Evolutionary conservation across 2,888 invertebrate species (phyloP).

Genomic region (Dysmachus trigonus): DNA sequence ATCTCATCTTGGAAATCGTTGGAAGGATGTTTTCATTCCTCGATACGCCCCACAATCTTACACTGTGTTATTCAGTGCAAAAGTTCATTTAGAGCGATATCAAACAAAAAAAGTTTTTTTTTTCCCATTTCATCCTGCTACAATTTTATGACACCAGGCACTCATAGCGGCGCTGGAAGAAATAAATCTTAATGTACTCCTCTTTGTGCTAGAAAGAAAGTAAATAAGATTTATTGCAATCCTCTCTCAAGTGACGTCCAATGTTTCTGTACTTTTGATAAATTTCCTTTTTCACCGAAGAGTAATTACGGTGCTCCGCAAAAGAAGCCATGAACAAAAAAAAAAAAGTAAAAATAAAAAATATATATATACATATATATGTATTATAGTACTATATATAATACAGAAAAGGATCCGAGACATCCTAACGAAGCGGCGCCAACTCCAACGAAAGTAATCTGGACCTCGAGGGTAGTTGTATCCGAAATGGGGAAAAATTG

Average conservation of each 20-base stretch:
- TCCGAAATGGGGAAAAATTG: constrained; percentile 1
- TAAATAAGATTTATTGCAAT: constrained; percentile 50
- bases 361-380: too few relatives aligned
- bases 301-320: constrained; percentile 47
- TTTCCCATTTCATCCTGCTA: constrained; percentile 12
- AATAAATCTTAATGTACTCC: constrained; percentile 50
- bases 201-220: constrained; percentile 45
- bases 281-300: constrained; percentile 47
- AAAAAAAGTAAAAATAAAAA: too few relatives aligned
- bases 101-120: constrained; percentile 28
- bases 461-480: constrained; percentile 38
- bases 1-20: neutral
- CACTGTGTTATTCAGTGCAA: neutral
- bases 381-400: too few relatives aligned
- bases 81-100: constrained; percentile 38
- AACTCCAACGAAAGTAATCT: constrained; percentile 30
- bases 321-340: constrained; percentile 3
- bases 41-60: neutral
- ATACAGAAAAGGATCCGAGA: constrained; percentile 27
- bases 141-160: constrained; percentile 39
- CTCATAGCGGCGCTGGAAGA: constrained; percentile 38
- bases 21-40: neutral
- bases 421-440: constrained; percentile 23
- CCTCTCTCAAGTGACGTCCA: constrained; percentile 48
- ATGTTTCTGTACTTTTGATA: constrained; percentile 47